Conservation (phyloP, 2,888 invertebrate species). For the Hipparchia semele region DNA sequence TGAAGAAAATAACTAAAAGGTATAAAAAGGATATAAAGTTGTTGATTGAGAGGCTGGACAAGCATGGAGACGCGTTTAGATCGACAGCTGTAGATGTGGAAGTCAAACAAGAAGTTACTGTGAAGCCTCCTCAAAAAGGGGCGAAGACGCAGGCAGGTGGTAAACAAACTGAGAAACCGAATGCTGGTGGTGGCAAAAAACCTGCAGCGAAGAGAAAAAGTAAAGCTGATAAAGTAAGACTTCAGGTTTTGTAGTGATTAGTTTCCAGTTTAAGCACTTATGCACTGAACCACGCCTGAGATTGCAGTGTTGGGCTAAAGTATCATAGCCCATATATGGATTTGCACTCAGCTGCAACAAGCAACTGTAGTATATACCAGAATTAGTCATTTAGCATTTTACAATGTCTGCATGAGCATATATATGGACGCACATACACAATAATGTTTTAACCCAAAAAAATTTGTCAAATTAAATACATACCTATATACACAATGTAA, state of each 20-base stretch:
- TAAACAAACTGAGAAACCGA: conserved; percentile 67
- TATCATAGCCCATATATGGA: too few species aligned
- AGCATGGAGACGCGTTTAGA: conserved; percentile 87
- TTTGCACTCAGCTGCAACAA: too few species aligned
- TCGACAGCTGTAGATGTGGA: conserved; percentile 84
- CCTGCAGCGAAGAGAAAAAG: conserved; percentile 82
- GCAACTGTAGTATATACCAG: too few species aligned
- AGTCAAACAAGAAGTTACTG: conserved; percentile 62
- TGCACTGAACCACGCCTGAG: too few species aligned
- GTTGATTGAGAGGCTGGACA: conserved; percentile 86
- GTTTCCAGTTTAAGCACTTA: not conserved
- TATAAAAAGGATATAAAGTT: conserved; percentile 87
- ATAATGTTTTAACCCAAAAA: too few species aligned
- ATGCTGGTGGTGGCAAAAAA: conserved; percentile 60
- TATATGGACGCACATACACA: too few species aligned
- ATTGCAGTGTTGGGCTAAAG: too few species aligned
- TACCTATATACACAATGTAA: too few species aligned
- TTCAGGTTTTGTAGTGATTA: not conserved
- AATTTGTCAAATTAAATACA: too few species aligned
- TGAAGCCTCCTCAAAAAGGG: conserved; percentile 52
- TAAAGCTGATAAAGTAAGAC: conserved; percentile 82
- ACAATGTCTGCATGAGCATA: too few species aligned
- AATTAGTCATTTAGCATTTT: too few species aligned
- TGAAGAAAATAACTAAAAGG: conserved; percentile 86
- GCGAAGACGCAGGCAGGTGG: conserved; percentile 55